phyloP scores from a whole-genome alignment of 2,797 vertebrate genomes.

The Sternarchorhynchus goeldii region DNA sequence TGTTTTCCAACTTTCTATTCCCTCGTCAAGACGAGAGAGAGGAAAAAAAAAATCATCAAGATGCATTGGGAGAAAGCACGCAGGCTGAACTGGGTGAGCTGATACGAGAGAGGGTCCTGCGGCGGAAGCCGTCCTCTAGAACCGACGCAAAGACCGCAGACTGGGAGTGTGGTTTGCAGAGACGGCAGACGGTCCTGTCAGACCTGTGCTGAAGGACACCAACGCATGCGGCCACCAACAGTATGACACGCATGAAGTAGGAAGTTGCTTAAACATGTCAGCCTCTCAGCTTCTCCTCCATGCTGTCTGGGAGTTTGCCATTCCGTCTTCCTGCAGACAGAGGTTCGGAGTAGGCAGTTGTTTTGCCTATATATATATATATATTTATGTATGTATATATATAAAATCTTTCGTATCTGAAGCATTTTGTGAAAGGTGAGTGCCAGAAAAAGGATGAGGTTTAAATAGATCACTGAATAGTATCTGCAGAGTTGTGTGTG shows the following conservation, averaged over 20 bases:
- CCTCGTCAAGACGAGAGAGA: no score
- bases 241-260: not conserved
- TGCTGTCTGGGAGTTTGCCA: not conserved
- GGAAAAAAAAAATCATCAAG: not conserved
- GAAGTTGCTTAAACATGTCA: not conserved
- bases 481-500: not conserved
- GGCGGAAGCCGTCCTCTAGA: no score
- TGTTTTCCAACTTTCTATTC: not conserved
- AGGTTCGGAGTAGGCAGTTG: not conserved
- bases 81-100: no score
- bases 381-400: no score
- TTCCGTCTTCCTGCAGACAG: conserved; percentile 1
- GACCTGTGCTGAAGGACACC: no score
- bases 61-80: not conserved
- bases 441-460: conserved; percentile 27
- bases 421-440: conserved; percentile 24
- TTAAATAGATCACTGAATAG: conserved; percentile 34
- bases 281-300: not conserved
- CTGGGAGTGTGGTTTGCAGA: no score
- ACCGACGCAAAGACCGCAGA: no score
- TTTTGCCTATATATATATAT: not conserved
- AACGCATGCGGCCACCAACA: not conserved
- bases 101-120: no score
- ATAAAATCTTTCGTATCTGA: not conserved
- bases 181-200: no score